A percentile compares a stretch with the other conserved stretches of the same genome.
Evolutionary conservation across 2,888 invertebrate genomes (phyloP).

Genomic region (Eristalis pertinax): DNA sequence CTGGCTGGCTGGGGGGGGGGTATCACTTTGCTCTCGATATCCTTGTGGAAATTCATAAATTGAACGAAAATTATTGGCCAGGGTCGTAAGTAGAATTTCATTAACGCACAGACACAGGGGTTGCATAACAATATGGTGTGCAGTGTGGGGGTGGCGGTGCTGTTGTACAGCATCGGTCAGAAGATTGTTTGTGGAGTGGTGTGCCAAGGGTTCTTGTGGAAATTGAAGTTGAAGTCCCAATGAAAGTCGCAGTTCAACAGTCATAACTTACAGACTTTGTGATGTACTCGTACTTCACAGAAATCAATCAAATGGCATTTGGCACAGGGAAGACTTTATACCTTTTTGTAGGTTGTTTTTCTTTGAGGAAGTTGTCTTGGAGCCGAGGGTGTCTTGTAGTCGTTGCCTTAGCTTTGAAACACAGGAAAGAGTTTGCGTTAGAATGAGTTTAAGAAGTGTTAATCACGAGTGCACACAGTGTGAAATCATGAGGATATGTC

Average conservation of each 20-base stretch:
- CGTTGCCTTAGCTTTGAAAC: too few relatives aligned
- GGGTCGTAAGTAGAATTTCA: conserved; percentile 59
- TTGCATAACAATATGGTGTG: conserved; percentile 32
- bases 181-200: neutral
- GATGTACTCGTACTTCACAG: neutral
- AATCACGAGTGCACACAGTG: too few relatives aligned
- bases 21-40: conserved; percentile 40
- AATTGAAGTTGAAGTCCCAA: neutral
- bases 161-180: neutral
- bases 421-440: too few relatives aligned
- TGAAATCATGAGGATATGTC: too few relatives aligned
- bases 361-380: neutral
- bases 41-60: conserved; percentile 69
- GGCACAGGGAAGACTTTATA: neutral
- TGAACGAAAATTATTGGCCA: conserved; percentile 58
- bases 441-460: too few relatives aligned
- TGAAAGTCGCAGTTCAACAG: neutral
- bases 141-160: neutral
- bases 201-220: neutral
- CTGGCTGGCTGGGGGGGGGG: conserved; percentile 3
- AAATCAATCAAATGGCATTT: neutral
- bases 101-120: conserved; percentile 46
- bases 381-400: neutral
- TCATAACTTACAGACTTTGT: neutral
- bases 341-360: neutral